These are phyloP conservation scores for Nyctalus aviator DNA, from an alignment of 2,797 vertebrate species.

Conservation along the genomic window DNA sequence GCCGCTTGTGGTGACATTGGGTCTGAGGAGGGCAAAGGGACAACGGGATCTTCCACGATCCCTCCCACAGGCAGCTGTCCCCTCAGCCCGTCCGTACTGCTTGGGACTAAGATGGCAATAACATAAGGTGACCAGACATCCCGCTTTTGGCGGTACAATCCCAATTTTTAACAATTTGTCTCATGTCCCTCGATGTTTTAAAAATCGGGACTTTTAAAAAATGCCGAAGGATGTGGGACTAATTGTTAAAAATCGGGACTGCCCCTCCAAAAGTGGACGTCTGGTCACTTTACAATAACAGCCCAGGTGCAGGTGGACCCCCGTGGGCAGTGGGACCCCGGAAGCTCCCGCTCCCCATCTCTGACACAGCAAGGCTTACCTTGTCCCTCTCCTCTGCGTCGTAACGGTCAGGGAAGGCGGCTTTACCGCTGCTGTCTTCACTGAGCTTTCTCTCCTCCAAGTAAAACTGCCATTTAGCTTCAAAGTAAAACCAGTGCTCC, in stretches of 20 bases:
- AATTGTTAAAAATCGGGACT: no score
- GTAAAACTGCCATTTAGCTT: conserved; percentile 99
- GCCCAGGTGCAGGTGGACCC: neutral
- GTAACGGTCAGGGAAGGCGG: conserved; percentile 91
- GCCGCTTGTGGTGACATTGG: neutral
- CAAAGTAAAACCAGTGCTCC: conserved; percentile 99
- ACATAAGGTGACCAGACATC: no score
- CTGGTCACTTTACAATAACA: no score
- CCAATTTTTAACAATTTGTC: no score
- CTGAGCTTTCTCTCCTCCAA: conserved; percentile 95
- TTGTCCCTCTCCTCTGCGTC: conserved; percentile 95
- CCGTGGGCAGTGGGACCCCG: neutral
- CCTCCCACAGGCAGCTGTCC: neutral
- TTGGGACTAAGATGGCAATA: neutral
- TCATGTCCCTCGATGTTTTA: no score
- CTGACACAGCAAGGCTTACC: conserved; percentile 84
- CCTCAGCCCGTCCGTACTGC: neutral
- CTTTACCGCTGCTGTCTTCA: conserved; percentile 91
- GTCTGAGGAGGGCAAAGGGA: neutral
- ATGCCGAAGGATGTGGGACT: no score
- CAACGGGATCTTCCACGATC: accelerated
- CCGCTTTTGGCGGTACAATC: no score
- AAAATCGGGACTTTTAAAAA: no score
- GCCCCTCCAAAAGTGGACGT: no score
- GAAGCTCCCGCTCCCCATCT: neutral